phyloP scores from a whole-genome alignment of 2,888 invertebrate species.

The Zhuqinia jingwanae region DNA sequence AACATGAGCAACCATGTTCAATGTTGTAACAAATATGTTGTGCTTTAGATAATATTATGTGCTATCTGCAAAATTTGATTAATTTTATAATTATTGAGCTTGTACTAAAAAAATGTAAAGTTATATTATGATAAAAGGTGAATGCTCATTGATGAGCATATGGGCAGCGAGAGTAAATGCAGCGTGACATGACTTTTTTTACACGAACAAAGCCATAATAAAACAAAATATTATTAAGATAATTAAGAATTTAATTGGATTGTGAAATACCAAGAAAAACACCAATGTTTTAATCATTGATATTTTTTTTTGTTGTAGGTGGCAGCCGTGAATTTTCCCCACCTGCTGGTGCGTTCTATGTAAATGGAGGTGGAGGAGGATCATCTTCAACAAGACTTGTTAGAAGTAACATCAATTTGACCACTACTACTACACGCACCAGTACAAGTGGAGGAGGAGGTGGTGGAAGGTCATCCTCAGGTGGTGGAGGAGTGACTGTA shows the following conservation, averaged over 20 bases:
- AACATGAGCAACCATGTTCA: background rate
- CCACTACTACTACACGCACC: too few relatives aligned
- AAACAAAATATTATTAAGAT: background rate
- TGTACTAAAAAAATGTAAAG: background rate
- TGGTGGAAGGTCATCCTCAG: background rate
- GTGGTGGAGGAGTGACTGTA: background rate
- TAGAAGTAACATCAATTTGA: background rate
- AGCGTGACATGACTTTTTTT: constrained; percentile 51
- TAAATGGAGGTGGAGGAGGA: constrained; percentile 29
- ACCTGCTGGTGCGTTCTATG: background rate
- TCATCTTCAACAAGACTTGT: background rate
- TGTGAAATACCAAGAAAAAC: background rate
- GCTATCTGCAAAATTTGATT: background rate
- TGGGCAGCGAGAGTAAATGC: constrained; percentile 28
- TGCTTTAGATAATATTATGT: background rate
- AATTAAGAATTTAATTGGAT: background rate
- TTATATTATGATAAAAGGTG: too few relatives aligned
- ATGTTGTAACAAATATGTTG: background rate
- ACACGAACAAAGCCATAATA: background rate
- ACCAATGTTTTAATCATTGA: background rate
- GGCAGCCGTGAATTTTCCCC: constrained; percentile 10
- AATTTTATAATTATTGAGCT: background rate
- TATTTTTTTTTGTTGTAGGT: background rate
- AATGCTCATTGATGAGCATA: too few relatives aligned
- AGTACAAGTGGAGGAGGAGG: background rate